Base-by-base conservation (phyloP, 2,888 invertebrate species). In the Unio delphinus region DNA sequence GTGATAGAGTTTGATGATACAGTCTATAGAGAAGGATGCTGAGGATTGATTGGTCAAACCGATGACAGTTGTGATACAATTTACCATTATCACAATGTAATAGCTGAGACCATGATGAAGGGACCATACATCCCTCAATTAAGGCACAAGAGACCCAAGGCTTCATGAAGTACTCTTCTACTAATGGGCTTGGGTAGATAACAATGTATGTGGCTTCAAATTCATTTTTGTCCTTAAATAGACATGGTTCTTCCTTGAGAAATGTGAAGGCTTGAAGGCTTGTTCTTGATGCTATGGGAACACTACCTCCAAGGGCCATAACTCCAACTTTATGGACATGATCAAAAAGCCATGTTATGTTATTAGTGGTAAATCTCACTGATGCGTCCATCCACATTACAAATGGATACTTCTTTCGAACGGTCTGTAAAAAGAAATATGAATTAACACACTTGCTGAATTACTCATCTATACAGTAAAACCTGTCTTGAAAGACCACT, bases 341-440 rank as follows among this genome's bases (percentile, higher is more conserved):
- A 58, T 72, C 54, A 58, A 71, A 71, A 28, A 67, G 63, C 23
- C 54, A 45, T 55, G 73, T 65, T 18, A 75, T 67, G 64, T 77
- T 64, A 4, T 60, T 62, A 1, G 65, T 70, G n/a, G 66, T 66
- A 54, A 77, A 77, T 20, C 77, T 57, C 18, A 75, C 70, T 1
- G 73, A 73, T 3, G 77, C 71, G 64, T 77, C 77, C 77, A 77
- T 77, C 77, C 77, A 77, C 30, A 75, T 64, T 23, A 77, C 75
- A 65, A 75, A 77, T 11, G 73, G 70, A 26, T 73, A 72, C 20
- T 72, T 62, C 59, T 55, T 70, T 26, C 68, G 58, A 34, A 67
- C 66, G n/a, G 72, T 30, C 77, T 77, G 69, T 18, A 74, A 73
- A 62, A 28, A 34, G 11, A 63, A 68, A 45, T 45, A 45, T 15